Conservation (phyloP, 2,888 invertebrate genomes). For the Xestobium rufovillosum region DNA sequence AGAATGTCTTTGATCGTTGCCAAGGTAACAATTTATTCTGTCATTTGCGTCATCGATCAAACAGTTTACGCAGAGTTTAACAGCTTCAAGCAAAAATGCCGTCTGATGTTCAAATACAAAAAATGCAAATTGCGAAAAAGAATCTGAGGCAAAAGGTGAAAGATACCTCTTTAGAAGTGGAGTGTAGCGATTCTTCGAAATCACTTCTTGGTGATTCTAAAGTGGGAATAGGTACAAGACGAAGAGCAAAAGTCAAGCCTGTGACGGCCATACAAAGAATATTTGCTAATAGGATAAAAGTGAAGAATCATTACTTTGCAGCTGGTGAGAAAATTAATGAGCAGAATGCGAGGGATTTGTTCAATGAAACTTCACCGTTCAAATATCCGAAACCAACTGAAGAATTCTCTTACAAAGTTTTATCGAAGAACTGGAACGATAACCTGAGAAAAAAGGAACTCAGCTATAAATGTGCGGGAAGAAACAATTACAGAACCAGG, state of each 20-base stretch:
- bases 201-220: no score
- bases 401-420: conserved; percentile 41
- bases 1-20: no score
- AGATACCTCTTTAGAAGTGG: no score
- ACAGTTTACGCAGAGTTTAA: no score
- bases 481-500: conserved; percentile 35
- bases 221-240: conserved; percentile 11
- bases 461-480: conserved; percentile 32
- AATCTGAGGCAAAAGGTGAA: no score
- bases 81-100: conserved; percentile 10
- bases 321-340: conserved; percentile 28
- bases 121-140: no score
- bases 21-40: no score
- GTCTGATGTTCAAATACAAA: neutral
- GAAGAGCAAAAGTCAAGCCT: conserved; percentile 1
- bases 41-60: no score
- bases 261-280: neutral
- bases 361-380: conserved; percentile 42
- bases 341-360: conserved; percentile 33
- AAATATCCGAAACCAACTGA: conserved; percentile 40
- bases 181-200: no score
- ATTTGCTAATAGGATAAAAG: conserved; percentile 4
- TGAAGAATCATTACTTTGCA: conserved; percentile 32
- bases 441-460: conserved; percentile 32
- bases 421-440: conserved; percentile 39